A percentile compares a stretch with the other conserved stretches of the same genome.
These are phyloP conservation scores for Ataeniobius toweri DNA, from an alignment of 2,797 vertebrate genomes.

Conservation along the genomic window DNA sequence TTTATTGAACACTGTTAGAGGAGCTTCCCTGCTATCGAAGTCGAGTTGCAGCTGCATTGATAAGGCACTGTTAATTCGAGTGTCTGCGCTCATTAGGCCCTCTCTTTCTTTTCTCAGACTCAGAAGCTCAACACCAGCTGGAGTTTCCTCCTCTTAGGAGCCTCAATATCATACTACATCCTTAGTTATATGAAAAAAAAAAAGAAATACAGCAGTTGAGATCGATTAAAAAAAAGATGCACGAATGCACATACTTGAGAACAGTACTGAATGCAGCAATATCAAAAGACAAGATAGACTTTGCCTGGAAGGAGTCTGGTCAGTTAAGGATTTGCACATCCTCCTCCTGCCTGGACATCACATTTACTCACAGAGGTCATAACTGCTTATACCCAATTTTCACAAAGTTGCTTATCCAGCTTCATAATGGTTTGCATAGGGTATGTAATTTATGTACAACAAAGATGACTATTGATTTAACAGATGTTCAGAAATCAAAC, in stretches of 20 bases:
- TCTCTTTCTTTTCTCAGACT: conserved; percentile 22
- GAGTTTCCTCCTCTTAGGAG: conserved; percentile 33
- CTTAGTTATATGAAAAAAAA: conserved; percentile 56
- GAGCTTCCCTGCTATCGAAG: conserved; percentile 47
- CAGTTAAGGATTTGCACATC: conserved; percentile 38
- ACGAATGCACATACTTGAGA: conserved; percentile 32
- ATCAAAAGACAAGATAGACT: conserved; percentile 64
- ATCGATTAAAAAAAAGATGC: conserved; percentile 37
- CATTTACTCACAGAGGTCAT: conserved; percentile 25
- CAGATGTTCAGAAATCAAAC: conserved; percentile 63
- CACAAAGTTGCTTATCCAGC: conserved; percentile 51
- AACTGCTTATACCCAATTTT: conserved; percentile 23
- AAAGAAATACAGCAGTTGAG: conserved; percentile 59
- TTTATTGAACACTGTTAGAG: conserved; percentile 39
- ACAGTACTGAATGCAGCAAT: conserved; percentile 70
- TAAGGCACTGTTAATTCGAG: conserved; percentile 84
- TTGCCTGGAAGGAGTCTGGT: conserved; percentile 58
- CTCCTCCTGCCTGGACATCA: conserved; percentile 47
- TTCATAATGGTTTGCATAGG: conserved; percentile 77
- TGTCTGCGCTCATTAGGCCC: conserved; percentile 71
- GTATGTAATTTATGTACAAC: conserved; percentile 72
- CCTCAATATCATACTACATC: conserved; percentile 31
- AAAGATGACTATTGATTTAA: conserved; percentile 55
- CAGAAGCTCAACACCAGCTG: conserved; percentile 30
- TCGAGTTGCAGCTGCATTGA: conserved; percentile 65